Base-by-base conservation (phyloP, 2,888 invertebrate genomes). In the Mongoloraphidia duomilia region DNA sequence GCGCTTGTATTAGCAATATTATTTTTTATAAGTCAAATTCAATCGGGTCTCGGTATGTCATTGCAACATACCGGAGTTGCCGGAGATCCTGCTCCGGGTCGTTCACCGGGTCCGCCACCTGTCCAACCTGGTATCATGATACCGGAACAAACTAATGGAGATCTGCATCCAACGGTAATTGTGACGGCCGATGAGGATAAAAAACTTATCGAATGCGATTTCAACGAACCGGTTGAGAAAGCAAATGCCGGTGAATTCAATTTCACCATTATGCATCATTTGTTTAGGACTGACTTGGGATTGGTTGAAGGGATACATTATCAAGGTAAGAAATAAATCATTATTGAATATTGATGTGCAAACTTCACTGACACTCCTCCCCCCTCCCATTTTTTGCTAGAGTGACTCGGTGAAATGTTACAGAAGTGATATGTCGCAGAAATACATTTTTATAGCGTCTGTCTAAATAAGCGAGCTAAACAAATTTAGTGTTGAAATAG, bases 71-170 rank as follows among this genome's bases (percentile, higher is more conserved):
- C 57, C 3, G 55, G 57, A 35, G 54, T 58, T 12, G 75, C 70
- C 56, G 78, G 77, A 48, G 80, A 80, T 61, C 80, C 80, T 11
- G 79, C 80, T 1, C 80, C 80, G 1, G 80, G 80, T 8, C 68
- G 80, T 38, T 80, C 80, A 1, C 80, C 80, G 11, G 79, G 79
- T 39, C 79, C 79, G 56, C 79, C 78, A 45, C 45, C 26, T 26
- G 6, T 26, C 26, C 26, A 26, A 26, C 26, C 26, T 26, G 26
- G 33, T 34, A 11, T 37, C 13, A n/a, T 38, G 45, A 41, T 34
- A 37, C 34, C 42, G 33, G 37, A 3, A 36, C n/a, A 37, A 17
- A 26, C 33, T 44, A 41, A 33, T 41, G 54, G 52, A 17, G 52
- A 51, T 8, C 52, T 51, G 36, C 38, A 39, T 13, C 13, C 38